Conservation (phyloP, 2,113 vertebrate genomes). For the Solea solea region DNA sequence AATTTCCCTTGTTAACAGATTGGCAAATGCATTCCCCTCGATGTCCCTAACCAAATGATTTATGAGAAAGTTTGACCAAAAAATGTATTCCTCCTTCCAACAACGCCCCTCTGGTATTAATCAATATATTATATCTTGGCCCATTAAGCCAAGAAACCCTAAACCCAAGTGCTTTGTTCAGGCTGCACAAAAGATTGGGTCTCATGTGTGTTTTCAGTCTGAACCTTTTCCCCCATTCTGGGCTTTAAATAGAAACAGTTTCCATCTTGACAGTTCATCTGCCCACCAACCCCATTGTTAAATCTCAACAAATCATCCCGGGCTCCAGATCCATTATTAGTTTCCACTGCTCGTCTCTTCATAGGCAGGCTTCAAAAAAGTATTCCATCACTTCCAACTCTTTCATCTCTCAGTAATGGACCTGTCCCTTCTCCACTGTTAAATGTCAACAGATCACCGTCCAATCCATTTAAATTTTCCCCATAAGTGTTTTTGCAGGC, state of each 20-base stretch:
- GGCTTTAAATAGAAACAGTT: slow-evolving; percentile 77
- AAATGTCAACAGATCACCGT: slow-evolving; percentile 55
- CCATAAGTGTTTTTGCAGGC: slow-evolving; percentile 59
- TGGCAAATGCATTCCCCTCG: slow-evolving; percentile 32
- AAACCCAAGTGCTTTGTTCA: slow-evolving; percentile 59
- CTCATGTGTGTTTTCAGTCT: slow-evolving; percentile 69
- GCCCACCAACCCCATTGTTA: slow-evolving; percentile 71
- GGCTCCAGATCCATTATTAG: slow-evolving; percentile 61
- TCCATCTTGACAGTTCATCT: slow-evolving; percentile 76
- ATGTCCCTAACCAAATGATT: slow-evolving; percentile 49
- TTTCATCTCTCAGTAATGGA: slow-evolving; percentile 59
- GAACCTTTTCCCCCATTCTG: slow-evolving; percentile 64
- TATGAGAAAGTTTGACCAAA: slow-evolving; percentile 55
- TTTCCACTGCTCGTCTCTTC: slow-evolving; percentile 66
- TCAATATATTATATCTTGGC: slow-evolving; percentile 56
- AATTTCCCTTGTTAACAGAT: slow-evolving; percentile 35
- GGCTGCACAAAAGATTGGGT: slow-evolving; percentile 56
- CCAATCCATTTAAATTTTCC: slow-evolving; percentile 37
- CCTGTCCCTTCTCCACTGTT: slow-evolving; percentile 51
- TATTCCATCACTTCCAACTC: slow-evolving; percentile 50
- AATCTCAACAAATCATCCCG: slow-evolving; percentile 66
- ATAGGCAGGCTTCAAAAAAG: slow-evolving; percentile 46
- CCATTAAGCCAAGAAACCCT: slow-evolving; percentile 59
- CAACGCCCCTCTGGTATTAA: slow-evolving; percentile 50
- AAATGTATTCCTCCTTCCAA: slow-evolving; percentile 49